These are phyloP conservation scores for Anaspis maculata DNA, from an alignment of 2,888 invertebrate species.

Conservation along the genomic window DNA sequence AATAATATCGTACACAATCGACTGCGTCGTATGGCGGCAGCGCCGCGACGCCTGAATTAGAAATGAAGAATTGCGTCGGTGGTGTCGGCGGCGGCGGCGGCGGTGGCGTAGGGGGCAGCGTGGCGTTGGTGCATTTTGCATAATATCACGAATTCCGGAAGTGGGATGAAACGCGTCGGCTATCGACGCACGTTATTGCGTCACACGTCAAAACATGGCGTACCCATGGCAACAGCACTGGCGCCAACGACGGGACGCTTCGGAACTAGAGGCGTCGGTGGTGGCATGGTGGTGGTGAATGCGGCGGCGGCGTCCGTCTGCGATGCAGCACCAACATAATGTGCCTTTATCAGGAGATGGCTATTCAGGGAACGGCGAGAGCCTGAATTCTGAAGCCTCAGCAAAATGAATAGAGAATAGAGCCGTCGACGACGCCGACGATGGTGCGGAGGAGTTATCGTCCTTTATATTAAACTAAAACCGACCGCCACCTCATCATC, in stretches of 20 bases:
- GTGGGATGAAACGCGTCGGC: conserved; percentile 7
- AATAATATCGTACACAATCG: too few relatives aligned
- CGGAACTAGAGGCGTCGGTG: conserved; percentile 19
- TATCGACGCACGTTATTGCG: conserved; percentile 26
- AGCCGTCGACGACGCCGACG: too few relatives aligned
- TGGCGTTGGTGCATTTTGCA: too few relatives aligned
- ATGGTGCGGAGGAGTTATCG: too few relatives aligned
- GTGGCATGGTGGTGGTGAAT: conserved; percentile 5
- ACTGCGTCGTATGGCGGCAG: too few relatives aligned
- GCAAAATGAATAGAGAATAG: background rate
- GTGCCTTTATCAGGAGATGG: background rate
- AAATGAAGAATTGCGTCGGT: too few relatives aligned
- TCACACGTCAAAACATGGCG: conserved; percentile 38
- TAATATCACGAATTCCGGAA: conserved; percentile 10
- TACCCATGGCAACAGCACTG: conserved; percentile 31
- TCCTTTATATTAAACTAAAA: too few relatives aligned
- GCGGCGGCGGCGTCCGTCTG: background rate
- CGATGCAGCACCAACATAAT: background rate
- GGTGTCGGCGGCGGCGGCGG: too few relatives aligned
- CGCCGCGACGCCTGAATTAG: too few relatives aligned
- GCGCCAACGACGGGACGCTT: conserved; percentile 26
- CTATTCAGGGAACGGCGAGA: background rate
- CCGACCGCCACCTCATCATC: too few relatives aligned
- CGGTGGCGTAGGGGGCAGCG: too few relatives aligned
- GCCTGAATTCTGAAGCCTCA: background rate